Evolutionary conservation across 2,888 invertebrate species (phyloP), one percentile per base, ranked within the genome.

Genomic region (Lymantria monacha): DNA sequence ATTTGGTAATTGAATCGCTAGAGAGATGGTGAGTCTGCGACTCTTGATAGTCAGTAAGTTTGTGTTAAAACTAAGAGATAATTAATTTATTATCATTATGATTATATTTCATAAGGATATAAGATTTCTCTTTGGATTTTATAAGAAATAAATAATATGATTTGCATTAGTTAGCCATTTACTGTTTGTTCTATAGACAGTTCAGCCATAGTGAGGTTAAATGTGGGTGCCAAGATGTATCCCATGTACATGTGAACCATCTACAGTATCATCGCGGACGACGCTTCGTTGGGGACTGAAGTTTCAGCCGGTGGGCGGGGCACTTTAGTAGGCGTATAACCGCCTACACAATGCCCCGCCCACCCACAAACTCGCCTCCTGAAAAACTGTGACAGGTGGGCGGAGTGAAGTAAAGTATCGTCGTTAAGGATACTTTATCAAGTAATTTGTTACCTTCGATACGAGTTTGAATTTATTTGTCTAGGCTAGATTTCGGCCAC

Each of bases 351-450:
- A 55, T 30, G 58, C 62, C 61, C 83, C 85, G 83, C 88, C 90
- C 67, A 83, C 58, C 50, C 33, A 50, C 42, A 44, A 63, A 63
- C 61, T 84, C 85, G 80, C 85, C 87, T 70, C 54, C 50, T 71
- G 70, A 83, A 87, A 87, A 87, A 83, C 81, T 58, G 71, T 85
- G 87, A 84, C 88, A 88, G 83, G 83, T 86, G 81, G 91, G 91
- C 74, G 91, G 81, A 49, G 72, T 55, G 55, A 48, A 37, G 74
- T 85, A 76, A 87, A 88, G 85, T 83, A 86, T 87, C 80, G 77
- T 80, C 79, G 87, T 83, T 87, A 86, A 87, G 86, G 83, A 89
- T 78, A 88, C 84, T 90, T 88, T 87, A 86, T 84, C 87, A 88
- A 88, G 85, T 88, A 87, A 89, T 89, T 90, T 88, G 90, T 89